Percentiles rank a stretch among this genome's conserved stretches.
Conservation (phyloP, 1,140 invertebrate genomes). For the Dendroctonus valens region DNA sequence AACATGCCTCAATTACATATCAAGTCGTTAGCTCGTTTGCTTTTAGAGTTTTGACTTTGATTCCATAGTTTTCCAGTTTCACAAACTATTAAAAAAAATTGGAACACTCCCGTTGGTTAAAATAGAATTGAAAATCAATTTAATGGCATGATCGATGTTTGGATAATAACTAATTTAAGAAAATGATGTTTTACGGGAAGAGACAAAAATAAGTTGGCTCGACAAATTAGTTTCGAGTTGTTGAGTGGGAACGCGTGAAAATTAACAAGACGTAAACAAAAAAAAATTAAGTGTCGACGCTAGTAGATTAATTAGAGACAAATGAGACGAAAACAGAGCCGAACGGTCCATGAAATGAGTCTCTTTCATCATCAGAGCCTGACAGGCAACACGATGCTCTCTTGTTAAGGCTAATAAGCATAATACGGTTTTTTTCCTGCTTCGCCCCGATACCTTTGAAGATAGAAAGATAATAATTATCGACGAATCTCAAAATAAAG, state of each 20-base stretch:
- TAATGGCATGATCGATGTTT: too few relatives aligned
- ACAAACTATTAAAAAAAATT: too few relatives aligned
- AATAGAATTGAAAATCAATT: too few relatives aligned
- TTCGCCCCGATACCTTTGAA: conserved; percentile 26
- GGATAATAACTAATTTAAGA: too few relatives aligned
- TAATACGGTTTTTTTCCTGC: conserved; percentile 33
- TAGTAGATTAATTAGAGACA: conserved; percentile 40
- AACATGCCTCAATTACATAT: too few relatives aligned
- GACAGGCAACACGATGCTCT: conserved; percentile 40
- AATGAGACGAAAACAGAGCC: conserved; percentile 41
- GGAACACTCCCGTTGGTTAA: too few relatives aligned
- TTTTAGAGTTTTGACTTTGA: too few relatives aligned
- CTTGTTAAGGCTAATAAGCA: conserved; percentile 41
- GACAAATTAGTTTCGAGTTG: conserved; percentile 24
- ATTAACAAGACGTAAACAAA: conserved; percentile 32
- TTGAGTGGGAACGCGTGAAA: conserved; percentile 28
- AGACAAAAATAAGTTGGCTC: conserved; percentile 8
- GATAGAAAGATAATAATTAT: conserved; percentile 34
- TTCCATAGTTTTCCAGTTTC: too few relatives aligned
- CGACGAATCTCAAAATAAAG: conserved; percentile 35
- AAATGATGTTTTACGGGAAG: neutral
- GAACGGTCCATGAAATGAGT: conserved; percentile 36
- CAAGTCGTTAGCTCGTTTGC: too few relatives aligned
- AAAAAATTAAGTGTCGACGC: conserved; percentile 27
- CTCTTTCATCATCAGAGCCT: conserved; percentile 38